These are phyloP conservation scores for Glaucopsyche alexis DNA, from an alignment of 2,888 invertebrate genomes.

Conservation along the genomic window DNA sequence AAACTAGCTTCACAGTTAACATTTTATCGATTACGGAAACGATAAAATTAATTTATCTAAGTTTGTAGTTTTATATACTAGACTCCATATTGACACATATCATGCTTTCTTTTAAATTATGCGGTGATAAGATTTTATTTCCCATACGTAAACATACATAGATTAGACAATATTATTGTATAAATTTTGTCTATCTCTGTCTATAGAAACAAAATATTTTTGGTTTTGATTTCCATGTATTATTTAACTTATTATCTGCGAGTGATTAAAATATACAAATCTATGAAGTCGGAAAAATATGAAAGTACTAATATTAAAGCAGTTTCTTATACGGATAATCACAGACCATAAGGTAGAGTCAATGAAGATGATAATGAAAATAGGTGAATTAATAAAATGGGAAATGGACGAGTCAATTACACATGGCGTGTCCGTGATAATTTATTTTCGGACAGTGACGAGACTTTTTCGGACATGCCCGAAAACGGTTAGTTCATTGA, in stretches of 20 bases:
- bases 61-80: neutral
- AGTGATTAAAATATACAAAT: neutral
- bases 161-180: neutral
- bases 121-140: neutral
- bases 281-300: too few species aligned
- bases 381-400: conserved; percentile 31
- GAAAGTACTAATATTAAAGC: too few species aligned
- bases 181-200: neutral
- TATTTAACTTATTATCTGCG: neutral
- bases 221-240: neutral
- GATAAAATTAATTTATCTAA: neutral
- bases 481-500: conserved; percentile 57
- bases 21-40: conserved; percentile 8
- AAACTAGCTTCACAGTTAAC: neutral
- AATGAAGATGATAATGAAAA: conserved; percentile 22
- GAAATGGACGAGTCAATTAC: conserved; percentile 56
- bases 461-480: conserved; percentile 55
- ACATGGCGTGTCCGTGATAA: conserved; percentile 53
- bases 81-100: neutral
- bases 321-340: too few species aligned
- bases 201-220: neutral
- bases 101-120: neutral
- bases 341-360: neutral
- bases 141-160: neutral
- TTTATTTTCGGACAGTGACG: conserved; percentile 60